Percentiles rank a stretch among this genome's conserved stretches.
Evolutionary conservation across 92 coral and sea anemone species (phyloP).

Genomic region (Phenganax marumi): DNA sequence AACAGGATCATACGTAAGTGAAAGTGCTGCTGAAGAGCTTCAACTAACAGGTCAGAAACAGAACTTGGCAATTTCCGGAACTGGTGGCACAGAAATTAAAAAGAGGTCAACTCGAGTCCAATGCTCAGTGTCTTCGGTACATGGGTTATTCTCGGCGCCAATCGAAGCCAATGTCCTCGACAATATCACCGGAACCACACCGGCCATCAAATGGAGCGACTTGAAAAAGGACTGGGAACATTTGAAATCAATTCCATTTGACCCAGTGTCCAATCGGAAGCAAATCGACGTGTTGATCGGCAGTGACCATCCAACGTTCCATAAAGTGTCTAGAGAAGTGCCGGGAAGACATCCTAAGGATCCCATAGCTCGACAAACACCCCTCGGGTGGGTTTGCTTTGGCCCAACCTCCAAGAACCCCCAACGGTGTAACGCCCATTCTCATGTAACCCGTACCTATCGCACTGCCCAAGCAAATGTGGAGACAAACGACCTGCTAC

Average conservation of each 20-base stretch:
- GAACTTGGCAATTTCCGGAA: constrained; percentile 44
- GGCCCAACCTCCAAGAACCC: constrained; percentile 56
- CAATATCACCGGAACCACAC: constrained; percentile 54
- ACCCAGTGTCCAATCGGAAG: constrained; percentile 37
- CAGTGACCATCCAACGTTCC: constrained; percentile 63
- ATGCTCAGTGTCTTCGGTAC: constrained; percentile 25
- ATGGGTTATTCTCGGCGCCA: constrained; percentile 24
- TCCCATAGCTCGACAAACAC: constrained; percentile 54
- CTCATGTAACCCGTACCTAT: constrained; percentile 53
- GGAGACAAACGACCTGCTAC: constrained; percentile 13
- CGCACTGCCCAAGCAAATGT: constrained; percentile 33
- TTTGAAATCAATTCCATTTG: constrained; percentile 46
- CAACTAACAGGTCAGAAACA: constrained; percentile 34
- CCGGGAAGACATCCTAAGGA: constrained; percentile 46
- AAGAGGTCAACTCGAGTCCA: constrained; percentile 41
- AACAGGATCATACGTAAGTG: constrained; percentile 48
- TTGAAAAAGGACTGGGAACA: constrained; percentile 57
- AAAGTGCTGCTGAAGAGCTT: constrained; percentile 46
- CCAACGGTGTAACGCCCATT: constrained; percentile 23
- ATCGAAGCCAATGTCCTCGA: constrained; percentile 51
- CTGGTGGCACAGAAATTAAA: constrained; percentile 37
- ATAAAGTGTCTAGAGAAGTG: constrained; percentile 44
- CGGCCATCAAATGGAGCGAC: constrained; percentile 48
- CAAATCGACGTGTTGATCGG: constrained; percentile 51
- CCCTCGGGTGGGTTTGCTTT: constrained; percentile 57